Percentiles rank a stretch among this genome's conserved stretches.
These are phyloP conservation scores for Drosophila villosipedis DNA, from an alignment of 2,888 invertebrate species.

Conservation along the genomic window DNA sequence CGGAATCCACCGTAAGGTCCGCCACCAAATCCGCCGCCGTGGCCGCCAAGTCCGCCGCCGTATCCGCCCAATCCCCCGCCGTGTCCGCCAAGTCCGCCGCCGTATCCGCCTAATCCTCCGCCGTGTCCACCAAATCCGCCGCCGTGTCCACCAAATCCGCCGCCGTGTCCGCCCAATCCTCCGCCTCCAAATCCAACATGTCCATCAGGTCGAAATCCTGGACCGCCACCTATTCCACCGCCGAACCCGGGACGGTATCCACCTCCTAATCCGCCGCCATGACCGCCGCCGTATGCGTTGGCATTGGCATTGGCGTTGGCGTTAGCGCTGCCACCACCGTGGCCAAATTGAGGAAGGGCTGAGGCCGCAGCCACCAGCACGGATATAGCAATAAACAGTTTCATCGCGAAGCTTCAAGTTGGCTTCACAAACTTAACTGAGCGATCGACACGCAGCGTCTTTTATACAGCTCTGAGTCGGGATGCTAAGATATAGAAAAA, in stretches of 20 bases:
- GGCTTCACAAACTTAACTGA: conserved; percentile 52
- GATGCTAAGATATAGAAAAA: neutral
- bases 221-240: neutral
- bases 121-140: too few species aligned
- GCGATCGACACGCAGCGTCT: conserved; percentile 21
- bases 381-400: conserved; percentile 54
- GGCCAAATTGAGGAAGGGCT: conserved; percentile 33
- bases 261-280: conserved; percentile 4
- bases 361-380: conserved; percentile 51
- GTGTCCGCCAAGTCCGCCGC: conserved; percentile 1
- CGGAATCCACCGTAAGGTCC: conserved; percentile 5
- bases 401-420: conserved; percentile 56
- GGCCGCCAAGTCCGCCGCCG: conserved; percentile 6
- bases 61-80: neutral
- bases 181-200: neutral
- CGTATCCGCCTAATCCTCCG: neutral
- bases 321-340: neutral
- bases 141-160: neutral
- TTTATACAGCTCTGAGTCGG: conserved; percentile 56
- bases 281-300: conserved; percentile 3
- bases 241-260: neutral
- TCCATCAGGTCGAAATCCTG: neutral
- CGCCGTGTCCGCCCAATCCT: neutral
- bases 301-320: conserved; percentile 1
- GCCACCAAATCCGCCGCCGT: neutral